These are phyloP conservation scores for Gobio gobio DNA, from an alignment of 2,113 vertebrate genomes.

Conservation along the genomic window DNA sequence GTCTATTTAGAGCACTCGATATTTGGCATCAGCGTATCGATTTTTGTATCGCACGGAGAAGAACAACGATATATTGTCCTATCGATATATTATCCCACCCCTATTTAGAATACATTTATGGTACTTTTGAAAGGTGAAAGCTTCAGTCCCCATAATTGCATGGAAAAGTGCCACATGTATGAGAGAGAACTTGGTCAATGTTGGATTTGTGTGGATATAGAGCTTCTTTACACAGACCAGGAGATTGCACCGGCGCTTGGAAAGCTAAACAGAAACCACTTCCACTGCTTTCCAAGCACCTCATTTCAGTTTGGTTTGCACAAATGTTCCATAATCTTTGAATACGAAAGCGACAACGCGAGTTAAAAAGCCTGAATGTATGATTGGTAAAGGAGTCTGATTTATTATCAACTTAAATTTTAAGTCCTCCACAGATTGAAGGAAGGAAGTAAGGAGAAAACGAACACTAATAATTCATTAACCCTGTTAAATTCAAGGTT, in stretches of 20 bases:
- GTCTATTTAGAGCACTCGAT: too few species aligned
- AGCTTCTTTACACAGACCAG: not conserved
- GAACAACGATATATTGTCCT: too few species aligned
- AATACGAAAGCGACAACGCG: not conserved
- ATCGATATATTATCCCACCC: too few species aligned
- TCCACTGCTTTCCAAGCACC: slow-evolving; percentile 6
- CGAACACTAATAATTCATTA: slow-evolving; percentile 23
- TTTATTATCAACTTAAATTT: slow-evolving; percentile 4
- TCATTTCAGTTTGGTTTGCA: slow-evolving; percentile 11
- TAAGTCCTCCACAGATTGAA: not conserved
- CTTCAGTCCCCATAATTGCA: not conserved
- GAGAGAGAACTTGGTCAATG: not conserved
- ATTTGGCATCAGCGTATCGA: too few species aligned
- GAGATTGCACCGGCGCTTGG: not conserved
- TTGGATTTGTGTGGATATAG: not conserved
- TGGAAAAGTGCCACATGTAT: not conserved
- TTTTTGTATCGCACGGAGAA: too few species aligned
- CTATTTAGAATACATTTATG: not conserved
- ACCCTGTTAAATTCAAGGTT: slow-evolving; percentile 10
- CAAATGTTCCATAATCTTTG: slow-evolving; percentile 8
- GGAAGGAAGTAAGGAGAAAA: slow-evolving; percentile 10
- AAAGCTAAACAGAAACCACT: slow-evolving; percentile 25
- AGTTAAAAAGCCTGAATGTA: not conserved
- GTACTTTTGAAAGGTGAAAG: not conserved
- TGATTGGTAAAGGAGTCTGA: slow-evolving; percentile 2